phyloP scores from a whole-genome alignment of 2,888 invertebrate species.

The Limenitis camilla region DNA sequence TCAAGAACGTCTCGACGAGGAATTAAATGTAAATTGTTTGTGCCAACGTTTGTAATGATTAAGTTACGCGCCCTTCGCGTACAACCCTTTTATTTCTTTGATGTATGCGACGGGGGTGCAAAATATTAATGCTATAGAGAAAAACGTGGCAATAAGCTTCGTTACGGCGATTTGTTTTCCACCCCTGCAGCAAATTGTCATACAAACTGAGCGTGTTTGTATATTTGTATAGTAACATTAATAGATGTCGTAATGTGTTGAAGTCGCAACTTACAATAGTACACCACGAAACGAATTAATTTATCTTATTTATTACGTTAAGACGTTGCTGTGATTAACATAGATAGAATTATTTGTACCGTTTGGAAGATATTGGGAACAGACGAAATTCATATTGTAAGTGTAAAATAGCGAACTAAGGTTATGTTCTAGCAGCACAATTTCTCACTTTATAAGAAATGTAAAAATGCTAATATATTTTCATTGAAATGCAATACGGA shows the following conservation, averaged over 20 bases:
- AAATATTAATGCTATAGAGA: constrained; percentile 63
- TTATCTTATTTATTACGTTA: constrained; percentile 59
- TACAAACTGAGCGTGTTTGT: constrained; percentile 59
- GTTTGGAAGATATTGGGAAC: constrained; percentile 24
- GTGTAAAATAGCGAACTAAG: constrained; percentile 27
- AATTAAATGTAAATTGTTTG: constrained; percentile 65
- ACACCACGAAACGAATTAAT: constrained; percentile 54
- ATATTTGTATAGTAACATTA: constrained; percentile 54
- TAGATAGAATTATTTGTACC: constrained; percentile 44
- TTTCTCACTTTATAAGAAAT: constrained; percentile 25
- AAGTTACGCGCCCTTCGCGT: constrained; percentile 62
- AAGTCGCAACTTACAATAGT: constrained; percentile 38
- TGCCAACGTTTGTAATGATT: constrained; percentile 71
- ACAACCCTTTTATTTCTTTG: constrained; percentile 71
- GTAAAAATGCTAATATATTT: constrained; percentile 48
- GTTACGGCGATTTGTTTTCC: constrained; percentile 63
- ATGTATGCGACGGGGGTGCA: constrained; percentile 67
- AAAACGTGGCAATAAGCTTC: constrained; percentile 64
- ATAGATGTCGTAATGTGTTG: constrained; percentile 53
- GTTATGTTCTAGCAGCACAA: constrained; percentile 38
- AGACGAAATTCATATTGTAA: constrained; percentile 30
- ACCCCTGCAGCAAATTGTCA: constrained; percentile 59
- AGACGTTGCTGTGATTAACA: constrained; percentile 61
- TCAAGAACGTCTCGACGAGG: constrained; percentile 32
- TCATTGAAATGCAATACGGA: constrained; percentile 66